These are phyloP conservation scores for Mactromeris polynyma DNA, from an alignment of 2,888 invertebrate species.

Conservation along the genomic window DNA sequence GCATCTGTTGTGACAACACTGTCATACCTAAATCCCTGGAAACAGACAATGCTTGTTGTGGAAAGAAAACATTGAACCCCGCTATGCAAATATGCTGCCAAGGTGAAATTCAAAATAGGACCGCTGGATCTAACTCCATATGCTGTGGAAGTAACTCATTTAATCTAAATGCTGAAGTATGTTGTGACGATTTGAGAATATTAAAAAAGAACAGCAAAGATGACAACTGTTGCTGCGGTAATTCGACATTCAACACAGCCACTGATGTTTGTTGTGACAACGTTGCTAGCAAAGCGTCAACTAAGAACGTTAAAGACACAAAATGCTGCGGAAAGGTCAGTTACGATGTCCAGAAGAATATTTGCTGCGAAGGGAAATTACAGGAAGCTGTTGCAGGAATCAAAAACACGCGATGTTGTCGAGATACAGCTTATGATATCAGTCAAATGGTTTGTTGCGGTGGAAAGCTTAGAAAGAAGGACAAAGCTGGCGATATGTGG, in stretches of 20 bases:
- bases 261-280: conserved; percentile 59
- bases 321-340: conserved; percentile 50
- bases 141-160: conserved; percentile 51
- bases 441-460: conserved; percentile 53
- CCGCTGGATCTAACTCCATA: conserved; percentile 38
- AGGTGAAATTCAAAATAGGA: conserved; percentile 40
- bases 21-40: conserved; percentile 43
- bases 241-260: conserved; percentile 53
- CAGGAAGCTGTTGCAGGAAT: conserved; percentile 47
- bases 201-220: conserved; percentile 46
- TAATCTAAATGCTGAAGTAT: conserved; percentile 51
- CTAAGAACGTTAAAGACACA: conserved; percentile 42
- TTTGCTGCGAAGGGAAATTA: conserved; percentile 50
- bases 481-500: conserved; percentile 50
- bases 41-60: conserved; percentile 58
- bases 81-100: conserved; percentile 56
- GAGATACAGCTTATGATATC: conserved; percentile 47
- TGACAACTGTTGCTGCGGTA: conserved; percentile 65
- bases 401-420: conserved; percentile 55
- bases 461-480: conserved; percentile 49
- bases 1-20: conserved; percentile 54
- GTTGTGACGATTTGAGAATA: conserved; percentile 60
- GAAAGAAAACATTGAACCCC: conserved; percentile 53
- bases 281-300: conserved; percentile 36
- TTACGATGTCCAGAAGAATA: conserved; percentile 44